These are phyloP conservation scores for Nothocercus julius DNA, from an alignment of 2,113 vertebrate genomes.

Conservation along the genomic window DNA sequence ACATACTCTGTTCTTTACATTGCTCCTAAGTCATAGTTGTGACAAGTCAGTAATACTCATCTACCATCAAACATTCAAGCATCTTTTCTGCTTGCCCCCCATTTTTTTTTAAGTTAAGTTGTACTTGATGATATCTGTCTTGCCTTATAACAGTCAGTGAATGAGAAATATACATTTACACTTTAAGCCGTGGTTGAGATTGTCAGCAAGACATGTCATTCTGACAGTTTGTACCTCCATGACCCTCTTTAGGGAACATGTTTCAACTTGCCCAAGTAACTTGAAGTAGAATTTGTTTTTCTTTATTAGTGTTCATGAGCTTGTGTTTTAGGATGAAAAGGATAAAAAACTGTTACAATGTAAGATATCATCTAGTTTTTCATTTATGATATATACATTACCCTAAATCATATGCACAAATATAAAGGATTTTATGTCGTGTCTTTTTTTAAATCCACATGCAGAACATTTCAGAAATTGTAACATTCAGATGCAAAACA, in stretches of 20 bases:
- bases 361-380: background rate
- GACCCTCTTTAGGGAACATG: constrained; percentile 36
- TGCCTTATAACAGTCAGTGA: background rate
- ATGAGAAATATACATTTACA: constrained; percentile 4
- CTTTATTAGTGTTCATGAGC: background rate
- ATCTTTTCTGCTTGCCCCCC: background rate
- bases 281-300: background rate
- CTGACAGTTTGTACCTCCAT: background rate
- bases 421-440: background rate
- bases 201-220: background rate
- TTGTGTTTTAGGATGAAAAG: background rate
- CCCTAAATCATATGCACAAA: background rate
- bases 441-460: background rate
- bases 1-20: background rate
- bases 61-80: background rate
- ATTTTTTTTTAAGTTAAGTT: background rate
- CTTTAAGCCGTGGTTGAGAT: background rate
- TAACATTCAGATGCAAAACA: no score
- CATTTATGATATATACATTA: background rate
- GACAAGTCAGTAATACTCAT: background rate
- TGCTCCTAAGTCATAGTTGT: background rate
- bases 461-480: background rate
- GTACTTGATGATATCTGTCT: background rate
- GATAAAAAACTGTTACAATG: background rate
- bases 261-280: background rate